Conservation (phyloP, 2,113 vertebrate genomes). For the Erpornis zantholeuca region DNA sequence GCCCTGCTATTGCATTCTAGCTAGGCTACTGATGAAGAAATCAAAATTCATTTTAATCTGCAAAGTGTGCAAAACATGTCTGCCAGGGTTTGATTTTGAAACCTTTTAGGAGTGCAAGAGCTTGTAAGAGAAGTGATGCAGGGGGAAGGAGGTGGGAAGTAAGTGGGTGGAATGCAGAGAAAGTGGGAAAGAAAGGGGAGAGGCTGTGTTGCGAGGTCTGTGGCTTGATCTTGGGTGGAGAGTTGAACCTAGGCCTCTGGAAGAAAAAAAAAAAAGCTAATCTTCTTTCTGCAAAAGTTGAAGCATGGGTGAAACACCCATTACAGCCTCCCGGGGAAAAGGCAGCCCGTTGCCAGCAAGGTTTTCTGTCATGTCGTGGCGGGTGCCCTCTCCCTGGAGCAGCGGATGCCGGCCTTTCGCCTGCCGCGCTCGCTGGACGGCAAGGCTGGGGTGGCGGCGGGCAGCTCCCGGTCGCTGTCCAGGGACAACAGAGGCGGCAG, state of each 20-base stretch:
- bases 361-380: neutral
- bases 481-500: neutral
- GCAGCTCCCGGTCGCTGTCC: neutral
- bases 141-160: neutral
- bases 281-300: neutral
- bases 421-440: neutral
- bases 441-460: neutral
- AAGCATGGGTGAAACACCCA: neutral
- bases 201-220: accelerated
- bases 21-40: neutral
- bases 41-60: neutral
- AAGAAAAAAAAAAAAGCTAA: neutral
- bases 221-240: neutral
- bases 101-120: neutral
- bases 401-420: neutral
- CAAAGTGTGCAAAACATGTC: neutral
- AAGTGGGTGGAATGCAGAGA: neutral
- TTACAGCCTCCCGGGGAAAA: no score
- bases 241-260: neutral
- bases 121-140: neutral
- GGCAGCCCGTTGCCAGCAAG: neutral
- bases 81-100: neutral
- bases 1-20: neutral
- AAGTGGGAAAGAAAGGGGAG: neutral
- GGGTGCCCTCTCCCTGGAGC: neutral